Base-by-base conservation (phyloP, 92 coral and sea anemone genomes). In the Actinostola sp. region DNA sequence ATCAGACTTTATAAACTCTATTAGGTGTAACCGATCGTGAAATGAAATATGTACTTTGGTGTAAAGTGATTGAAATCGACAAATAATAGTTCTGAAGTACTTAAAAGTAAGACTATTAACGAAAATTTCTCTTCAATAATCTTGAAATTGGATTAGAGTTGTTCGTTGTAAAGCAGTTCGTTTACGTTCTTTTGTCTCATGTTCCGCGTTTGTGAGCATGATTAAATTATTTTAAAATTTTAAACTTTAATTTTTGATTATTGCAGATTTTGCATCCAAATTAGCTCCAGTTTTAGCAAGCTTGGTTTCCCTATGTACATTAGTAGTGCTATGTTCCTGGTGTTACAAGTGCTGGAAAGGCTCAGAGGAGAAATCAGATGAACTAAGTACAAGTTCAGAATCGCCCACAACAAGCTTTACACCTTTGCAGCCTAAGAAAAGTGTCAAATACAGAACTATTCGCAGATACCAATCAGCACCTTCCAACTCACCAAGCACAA, bases 321-420 rank as follows among this genome's bases (percentile, higher is more conserved):
- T 91, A 51, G 80, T 89, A 12, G 72, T 92, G 4, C 57, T 95
- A 15, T 95, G 99, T 61, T 66, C 92, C 17, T 95, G 99, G 99
- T 91, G 97, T 56, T 75, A 80, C 72, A 76, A 73, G 39, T 83
- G 89, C 20, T 84, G 91, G 86, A 82, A 82, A 56, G 80, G 85
- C 20, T 70, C 93, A 0, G 80, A 85, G 8, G 85, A 73, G 12
- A 78, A 70, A 45, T 90, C 65, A 25, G 76, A 68, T 9, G 78
- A 75, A 0, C 29, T 39, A 13, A 83, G 67, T 33, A 76, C 93
- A n/a, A 85, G 92, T 19, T 75, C 88, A 16, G 93, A 92, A n/a
- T 80, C 90, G 0, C 71, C 25, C 13, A 14, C 68, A 1, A 42
- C 58, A 17, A 33, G 51, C 24, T 68, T 39, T 29, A 50, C 61